Base-by-base conservation (phyloP, 1,140 invertebrate genomes). In the Dreissena rostriformis region DNA sequence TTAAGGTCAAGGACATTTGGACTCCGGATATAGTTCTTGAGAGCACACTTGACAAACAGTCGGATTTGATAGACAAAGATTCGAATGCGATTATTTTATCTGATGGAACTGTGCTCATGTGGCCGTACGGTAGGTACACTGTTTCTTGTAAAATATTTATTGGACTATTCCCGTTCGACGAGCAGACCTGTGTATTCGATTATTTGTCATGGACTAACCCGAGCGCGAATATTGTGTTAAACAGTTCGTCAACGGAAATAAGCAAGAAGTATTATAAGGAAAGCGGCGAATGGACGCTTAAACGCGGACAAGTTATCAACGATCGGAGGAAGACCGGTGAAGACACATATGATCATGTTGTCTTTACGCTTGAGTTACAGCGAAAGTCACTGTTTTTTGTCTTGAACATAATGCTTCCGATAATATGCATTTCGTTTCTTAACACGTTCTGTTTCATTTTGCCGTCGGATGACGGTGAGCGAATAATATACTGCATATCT, bases 181-280 rank as follows among this genome's bases (percentile, higher is more conserved):
- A 97, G 93, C 98, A 99, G 93, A 97, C 96, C 39, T 99, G 98
- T 94, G 96, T 97, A 93, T 98, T 99, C 97, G 98, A 98, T 94
- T 98, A 99, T 89, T 97, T 97, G 4, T 98, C 97, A 0, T 99
- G 98, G 98, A 98, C 97, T 0, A 98, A 98, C 92, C 51, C 55
- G 14, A 52, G 24, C 10, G 53, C 55, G 6, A 76, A 75, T 55
- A 29, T 86, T 1, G 55, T 52, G 19, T 53, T 86, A n/a, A 72
- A 51, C 0, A 82, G 61, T 28, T 19, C 19, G 4, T 22, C 55
- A 15, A 74, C 51, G 7, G 55, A 24, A 17, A 53, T 65, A 11
- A 22, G 24, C 15, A 26, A 75, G 52, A 51, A n/a, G 15, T 28
- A 29, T 68, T 84, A 63, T 51, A 70, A 57, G 14, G 80, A 29